A percentile compares a stretch with the other conserved stretches of the same genome.
Evolutionary conservation across 2,113 vertebrate genomes (phyloP).

Genomic region (Larimichthys crocea): DNA sequence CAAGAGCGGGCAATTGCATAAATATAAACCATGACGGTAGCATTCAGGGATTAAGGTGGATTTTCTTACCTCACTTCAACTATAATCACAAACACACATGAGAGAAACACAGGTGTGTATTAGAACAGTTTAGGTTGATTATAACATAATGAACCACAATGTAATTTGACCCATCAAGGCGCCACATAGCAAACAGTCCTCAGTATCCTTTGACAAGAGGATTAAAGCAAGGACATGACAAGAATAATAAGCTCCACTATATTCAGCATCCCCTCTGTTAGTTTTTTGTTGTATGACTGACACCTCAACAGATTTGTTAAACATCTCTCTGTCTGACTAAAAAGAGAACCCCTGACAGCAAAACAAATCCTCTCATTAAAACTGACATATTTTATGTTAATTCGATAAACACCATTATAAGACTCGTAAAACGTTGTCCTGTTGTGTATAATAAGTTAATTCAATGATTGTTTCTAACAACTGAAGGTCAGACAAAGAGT

Average conservation of each 20-base stretch:
- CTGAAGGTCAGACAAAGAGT: slow-evolving; percentile 2
- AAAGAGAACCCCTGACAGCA: background rate
- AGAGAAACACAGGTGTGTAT: slow-evolving; percentile 17
- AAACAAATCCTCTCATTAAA: background rate
- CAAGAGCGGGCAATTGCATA: background rate
- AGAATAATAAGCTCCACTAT: slow-evolving; percentile 14
- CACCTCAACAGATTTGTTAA: slow-evolving; percentile 12
- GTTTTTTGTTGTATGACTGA: background rate
- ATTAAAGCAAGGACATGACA: slow-evolving; percentile 32
- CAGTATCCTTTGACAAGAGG: slow-evolving; percentile 26
- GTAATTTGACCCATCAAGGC: slow-evolving; percentile 30
- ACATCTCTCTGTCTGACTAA: background rate
- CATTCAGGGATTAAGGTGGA: background rate
- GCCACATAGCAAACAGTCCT: slow-evolving; percentile 1
- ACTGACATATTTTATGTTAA: background rate
- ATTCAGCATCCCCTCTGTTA: slow-evolving; percentile 12
- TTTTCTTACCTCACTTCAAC: slow-evolving; percentile 49
- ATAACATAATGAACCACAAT: background rate
- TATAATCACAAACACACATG: slow-evolving; percentile 16
- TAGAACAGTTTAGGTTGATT: slow-evolving; percentile 17
- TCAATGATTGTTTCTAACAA: slow-evolving; percentile 36
- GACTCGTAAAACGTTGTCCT: background rate
- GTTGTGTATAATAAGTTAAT: slow-evolving; percentile 15
- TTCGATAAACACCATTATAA: background rate
- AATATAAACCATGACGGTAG: background rate